A percentile compares a stretch with the other conserved stretches of the same genome.
These are phyloP conservation scores for Genyomyrus donnyi DNA, from an alignment of 2,113 vertebrate species.

Conservation along the genomic window DNA sequence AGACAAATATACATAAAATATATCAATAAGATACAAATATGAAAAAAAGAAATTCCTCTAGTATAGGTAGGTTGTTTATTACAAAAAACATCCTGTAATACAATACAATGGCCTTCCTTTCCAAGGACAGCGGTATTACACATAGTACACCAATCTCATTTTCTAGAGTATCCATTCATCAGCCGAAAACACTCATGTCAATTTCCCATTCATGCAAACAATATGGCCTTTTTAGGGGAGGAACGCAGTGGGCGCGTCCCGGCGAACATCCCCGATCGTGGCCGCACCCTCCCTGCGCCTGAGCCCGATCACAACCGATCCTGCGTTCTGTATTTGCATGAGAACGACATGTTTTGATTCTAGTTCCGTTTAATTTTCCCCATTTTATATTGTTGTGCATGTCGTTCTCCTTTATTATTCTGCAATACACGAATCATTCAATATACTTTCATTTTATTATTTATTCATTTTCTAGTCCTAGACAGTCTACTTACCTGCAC, in stretches of 20 bases:
- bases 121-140: neutral
- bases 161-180: slow-evolving; percentile 12
- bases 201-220: slow-evolving; percentile 2
- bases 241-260: slow-evolving; percentile 27
- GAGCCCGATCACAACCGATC: slow-evolving; percentile 40
- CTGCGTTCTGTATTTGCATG: neutral
- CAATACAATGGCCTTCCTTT: neutral
- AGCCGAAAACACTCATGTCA: neutral
- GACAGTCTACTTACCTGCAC: too few relatives aligned
- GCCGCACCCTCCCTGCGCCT: slow-evolving; percentile 33
- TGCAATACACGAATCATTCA: too few relatives aligned
- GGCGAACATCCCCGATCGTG: slow-evolving; percentile 27
- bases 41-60: neutral
- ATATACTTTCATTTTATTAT: too few relatives aligned
- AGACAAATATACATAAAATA: neutral
- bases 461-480: too few relatives aligned
- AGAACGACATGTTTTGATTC: too few relatives aligned
- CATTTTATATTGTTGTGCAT: too few relatives aligned
- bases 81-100: neutral
- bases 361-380: too few relatives aligned
- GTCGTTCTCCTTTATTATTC: too few relatives aligned
- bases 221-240: neutral
- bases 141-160: neutral
- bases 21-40: neutral
- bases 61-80: neutral